A percentile compares a stretch with the other conserved stretches of the same genome.
phyloP scores from a whole-genome alignment of 2,888 invertebrate genomes.

The Lysandra bellargus region DNA sequence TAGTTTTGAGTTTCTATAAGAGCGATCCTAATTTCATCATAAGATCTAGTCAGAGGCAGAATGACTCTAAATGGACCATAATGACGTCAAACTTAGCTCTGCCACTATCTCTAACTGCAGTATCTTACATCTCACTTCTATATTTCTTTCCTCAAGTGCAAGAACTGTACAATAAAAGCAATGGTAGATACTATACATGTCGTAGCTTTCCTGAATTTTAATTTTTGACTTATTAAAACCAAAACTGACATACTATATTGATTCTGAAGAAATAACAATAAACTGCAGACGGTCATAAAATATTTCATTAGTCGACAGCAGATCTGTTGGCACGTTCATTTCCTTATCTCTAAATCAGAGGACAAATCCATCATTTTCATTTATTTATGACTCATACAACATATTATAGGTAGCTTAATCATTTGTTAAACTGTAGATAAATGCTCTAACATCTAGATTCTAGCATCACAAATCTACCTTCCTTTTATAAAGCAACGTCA shows the following conservation, averaged over 20 bases:
- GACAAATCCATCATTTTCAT: neutral
- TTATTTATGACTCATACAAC: neutral
- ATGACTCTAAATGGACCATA: neutral
- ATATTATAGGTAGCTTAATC: neutral
- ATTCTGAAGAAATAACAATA: neutral
- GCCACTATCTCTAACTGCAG: neutral
- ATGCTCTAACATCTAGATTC: neutral
- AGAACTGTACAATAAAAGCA: neutral
- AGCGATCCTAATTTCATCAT: neutral
- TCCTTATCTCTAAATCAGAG: slow-evolving; percentile 14
- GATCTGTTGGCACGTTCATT: neutral
- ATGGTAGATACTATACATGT: too few relatives aligned
- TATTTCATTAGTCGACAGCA: neutral
- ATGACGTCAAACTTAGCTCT: neutral
- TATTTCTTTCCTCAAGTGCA: neutral
- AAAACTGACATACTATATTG: neutral
- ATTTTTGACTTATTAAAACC: neutral
- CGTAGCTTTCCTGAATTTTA: neutral
- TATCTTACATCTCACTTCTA: neutral
- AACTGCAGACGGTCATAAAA: neutral
- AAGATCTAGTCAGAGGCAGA: too few relatives aligned
- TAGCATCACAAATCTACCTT: neutral
- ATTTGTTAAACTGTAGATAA: neutral
- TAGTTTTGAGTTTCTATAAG: neutral
- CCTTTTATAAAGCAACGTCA: neutral